Evolutionary conservation across 2,888 invertebrate species (phyloP).

Genomic region (Ochropleura plecta): DNA sequence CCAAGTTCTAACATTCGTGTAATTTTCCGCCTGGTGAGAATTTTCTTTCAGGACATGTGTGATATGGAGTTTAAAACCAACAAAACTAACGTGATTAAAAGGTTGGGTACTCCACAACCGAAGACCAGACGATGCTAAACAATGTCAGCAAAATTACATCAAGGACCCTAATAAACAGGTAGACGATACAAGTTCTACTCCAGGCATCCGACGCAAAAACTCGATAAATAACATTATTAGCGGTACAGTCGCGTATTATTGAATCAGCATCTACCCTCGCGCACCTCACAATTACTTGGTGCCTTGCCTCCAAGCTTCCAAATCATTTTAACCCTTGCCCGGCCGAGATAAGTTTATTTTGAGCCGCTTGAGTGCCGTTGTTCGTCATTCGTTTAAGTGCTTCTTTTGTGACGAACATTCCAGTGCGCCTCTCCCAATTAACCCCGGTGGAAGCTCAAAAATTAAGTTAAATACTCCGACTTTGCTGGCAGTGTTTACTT

Average conservation of each 20-base stretch:
- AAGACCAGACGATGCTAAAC: constrained; percentile 31
- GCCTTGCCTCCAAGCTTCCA: constrained; percentile 81
- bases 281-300: constrained; percentile 85
- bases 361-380: constrained; percentile 86
- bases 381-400: constrained; percentile 87
- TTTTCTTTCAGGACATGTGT: neutral
- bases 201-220: constrained; percentile 81
- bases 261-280: constrained; percentile 84
- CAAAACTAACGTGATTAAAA: constrained; percentile 1
- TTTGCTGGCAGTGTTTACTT: constrained; percentile 85
- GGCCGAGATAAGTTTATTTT: constrained; percentile 90
- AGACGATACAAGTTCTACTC: constrained; percentile 42
- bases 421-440: constrained; percentile 87
- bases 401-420: constrained; percentile 89
- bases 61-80: neutral
- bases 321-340: constrained; percentile 90
- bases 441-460: constrained; percentile 88
- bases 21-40: neutral
- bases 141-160: constrained; percentile 55
- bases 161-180: constrained; percentile 41
- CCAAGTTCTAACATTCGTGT: neutral
- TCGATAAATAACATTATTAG: constrained; percentile 86
- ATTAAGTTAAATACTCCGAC: constrained; percentile 90
- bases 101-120: constrained; percentile 5
- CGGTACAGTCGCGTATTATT: constrained; percentile 85